Base-by-base conservation (phyloP, 2,888 invertebrate species). In the Trachelus tabidus region DNA sequence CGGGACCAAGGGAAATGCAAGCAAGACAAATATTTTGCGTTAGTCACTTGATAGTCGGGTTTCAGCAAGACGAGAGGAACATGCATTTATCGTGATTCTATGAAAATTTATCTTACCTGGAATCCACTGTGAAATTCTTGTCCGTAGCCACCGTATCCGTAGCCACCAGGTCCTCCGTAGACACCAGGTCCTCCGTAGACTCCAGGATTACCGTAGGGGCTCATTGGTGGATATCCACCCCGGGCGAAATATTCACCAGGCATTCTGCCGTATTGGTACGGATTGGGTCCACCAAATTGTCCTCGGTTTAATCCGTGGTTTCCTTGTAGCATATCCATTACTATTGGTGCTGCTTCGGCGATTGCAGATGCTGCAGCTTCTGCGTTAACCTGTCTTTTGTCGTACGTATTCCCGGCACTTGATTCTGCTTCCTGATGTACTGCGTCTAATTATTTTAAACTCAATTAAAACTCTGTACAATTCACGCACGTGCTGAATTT, bases 1-100 rank as follows among this genome's bases (percentile, higher is more conserved):
- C 74, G 35, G 74, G 74, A 12, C 31, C 74, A 74, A 35, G 35
- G 35, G 30, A 35, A 33, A 30, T 34, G 30, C 76, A 69, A 76
- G 78, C 78, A 80, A 80, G 68, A 73, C 23, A 23, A 78, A 78
- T 74, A 78, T 40, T 76, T 73, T 71, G 71, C 71, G 71, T 71
- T 71, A 71, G 71, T 71, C 71, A 71, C 71, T 31, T 71, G 4
- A 34, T 9, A 56, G 56, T 15, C 23, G 56, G 23, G 56, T 56
- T 56, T 56, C 23, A 23, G 56, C 56, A 56, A 56, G 23, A 56
- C 23, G 56, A 23, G 23, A 56, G 23, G 56, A 23, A 2, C 56
- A 56, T 23, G 23, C 56, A 23, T 56, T 56, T 9, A 56, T 23
- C 9, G 6, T 1, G 6, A 23, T 56, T 9, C 1, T 56, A 23